These are phyloP conservation scores for Drosophila obscura DNA, from an alignment of 1,140 invertebrate species.

Conservation along the genomic window DNA sequence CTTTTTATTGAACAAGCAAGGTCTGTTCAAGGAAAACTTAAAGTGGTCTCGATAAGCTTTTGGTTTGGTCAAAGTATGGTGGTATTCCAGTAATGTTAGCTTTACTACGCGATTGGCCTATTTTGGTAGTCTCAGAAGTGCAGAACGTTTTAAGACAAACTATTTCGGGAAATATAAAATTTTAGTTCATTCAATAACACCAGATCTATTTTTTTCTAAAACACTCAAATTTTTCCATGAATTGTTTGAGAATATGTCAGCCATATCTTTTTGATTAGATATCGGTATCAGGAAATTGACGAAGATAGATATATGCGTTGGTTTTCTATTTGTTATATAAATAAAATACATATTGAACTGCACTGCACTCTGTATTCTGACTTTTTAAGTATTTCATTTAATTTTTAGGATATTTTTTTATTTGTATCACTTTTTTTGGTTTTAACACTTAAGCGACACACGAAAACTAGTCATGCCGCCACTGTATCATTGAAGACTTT, in stretches of 20 bases:
- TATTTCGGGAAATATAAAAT: background rate
- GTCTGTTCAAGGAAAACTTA: slow-evolving; percentile 22
- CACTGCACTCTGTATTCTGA: background rate
- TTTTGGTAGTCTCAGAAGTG: background rate
- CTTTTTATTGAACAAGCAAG: slow-evolving; percentile 17
- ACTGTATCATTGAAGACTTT: background rate
- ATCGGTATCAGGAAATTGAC: slow-evolving; percentile 60
- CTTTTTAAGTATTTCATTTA: no score
- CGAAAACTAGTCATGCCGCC: slow-evolving; percentile 20
- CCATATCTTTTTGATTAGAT: slow-evolving; percentile 73
- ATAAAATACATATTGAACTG: slow-evolving; percentile 28
- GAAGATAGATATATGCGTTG: slow-evolving; percentile 64
- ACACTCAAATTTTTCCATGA: slow-evolving; percentile 37
- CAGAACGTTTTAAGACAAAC: background rate
- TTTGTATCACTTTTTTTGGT: background rate
- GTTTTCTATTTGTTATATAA: slow-evolving; percentile 48
- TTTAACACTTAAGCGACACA: slow-evolving; percentile 55
- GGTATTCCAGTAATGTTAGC: slow-evolving; percentile 6
- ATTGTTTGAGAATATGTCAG: slow-evolving; percentile 37
- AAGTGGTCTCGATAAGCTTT: slow-evolving; percentile 28
- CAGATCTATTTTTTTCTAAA: slow-evolving; percentile 3
- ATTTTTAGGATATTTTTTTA: no score
- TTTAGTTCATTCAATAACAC: slow-evolving; percentile 10
- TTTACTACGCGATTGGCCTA: background rate
- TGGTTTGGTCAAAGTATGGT: slow-evolving; percentile 14